Evolutionary conservation across 2,888 invertebrate species (phyloP).

Genomic region (Harpagoxenus sublaevis): DNA sequence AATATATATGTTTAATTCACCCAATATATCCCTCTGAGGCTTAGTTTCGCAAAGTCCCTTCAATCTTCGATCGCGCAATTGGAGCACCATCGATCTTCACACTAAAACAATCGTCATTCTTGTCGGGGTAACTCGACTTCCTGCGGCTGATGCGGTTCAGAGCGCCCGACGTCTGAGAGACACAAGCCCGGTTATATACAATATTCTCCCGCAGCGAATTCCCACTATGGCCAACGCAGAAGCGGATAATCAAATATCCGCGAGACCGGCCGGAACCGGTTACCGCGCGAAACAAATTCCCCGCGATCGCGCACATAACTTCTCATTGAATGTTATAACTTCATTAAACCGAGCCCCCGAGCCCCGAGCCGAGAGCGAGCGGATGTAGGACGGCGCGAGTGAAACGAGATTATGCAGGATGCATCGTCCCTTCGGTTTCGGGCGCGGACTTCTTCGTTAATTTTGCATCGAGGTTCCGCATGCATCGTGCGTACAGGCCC

Average conservation of each 20-base stretch:
- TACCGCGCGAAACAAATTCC: slow-evolving; percentile 61
- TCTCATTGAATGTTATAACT: slow-evolving; percentile 65
- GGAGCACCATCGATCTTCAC: slow-evolving; percentile 28
- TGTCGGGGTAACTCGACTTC: slow-evolving; percentile 6
- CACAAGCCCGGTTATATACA: slow-evolving; percentile 29
- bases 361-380: background rate
- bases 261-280: slow-evolving; percentile 42
- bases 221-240: slow-evolving; percentile 25
- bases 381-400: slow-evolving; percentile 27
- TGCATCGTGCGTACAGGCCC: slow-evolving; percentile 41
- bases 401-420: slow-evolving; percentile 69
- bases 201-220: slow-evolving; percentile 21
- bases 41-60: background rate
- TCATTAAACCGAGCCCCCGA: slow-evolving; percentile 50
- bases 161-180: slow-evolving; percentile 30
- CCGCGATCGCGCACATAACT: slow-evolving; percentile 63
- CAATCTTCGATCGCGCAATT: slow-evolving; percentile 37
- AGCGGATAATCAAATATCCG: slow-evolving; percentile 67
- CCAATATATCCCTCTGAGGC: too few species aligned
- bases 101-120: slow-evolving; percentile 29
- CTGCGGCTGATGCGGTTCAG: slow-evolving; percentile 2
- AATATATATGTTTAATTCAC: background rate
- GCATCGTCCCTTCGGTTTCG: slow-evolving; percentile 57
- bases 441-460: slow-evolving; percentile 73
- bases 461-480: slow-evolving; percentile 68